Evolutionary conservation across 37 sponge, comb jelly and placozoan species (phyloP), one percentile per base, ranked within the genome.

Genomic region (Beroe ovata): DNA sequence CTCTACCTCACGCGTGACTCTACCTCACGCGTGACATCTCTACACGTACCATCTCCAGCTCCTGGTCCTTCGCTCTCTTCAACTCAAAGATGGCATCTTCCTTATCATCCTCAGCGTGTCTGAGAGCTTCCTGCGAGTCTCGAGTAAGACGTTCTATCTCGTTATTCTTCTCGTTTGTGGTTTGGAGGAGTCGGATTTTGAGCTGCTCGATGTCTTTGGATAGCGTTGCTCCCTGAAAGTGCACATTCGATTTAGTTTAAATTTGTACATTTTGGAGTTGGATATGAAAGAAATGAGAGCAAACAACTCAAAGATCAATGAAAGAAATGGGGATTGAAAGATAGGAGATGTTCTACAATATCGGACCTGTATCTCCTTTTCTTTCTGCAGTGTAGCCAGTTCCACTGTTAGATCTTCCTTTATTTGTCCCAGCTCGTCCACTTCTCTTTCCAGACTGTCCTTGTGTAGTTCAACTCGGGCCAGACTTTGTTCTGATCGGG

Each of bases 311-410:
- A 19, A 58, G 18, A 19, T 58, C 59, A 58, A 19, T n/a, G n/a
- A n/a, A n/a, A n/a, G n/a, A n/a, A n/a, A n/a, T n/a, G n/a, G n/a
- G n/a, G n/a, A n/a, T n/a, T n/a, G n/a, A n/a, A n/a, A n/a, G n/a
- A n/a, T n/a, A n/a, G n/a, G n/a, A n/a, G n/a, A n/a, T n/a, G n/a
- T n/a, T n/a, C n/a, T 26, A 20, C 4, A 25, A 62, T 62, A 20
- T 62, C 63, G 63, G 29, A 77, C 84, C 84, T 77, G 84, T 1
- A 77, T 77, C 54, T 77, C 84, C 84, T 77, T 77, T 54, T 77
- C 84, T 25, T 77, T 77, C 3, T 77, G 42, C 28, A 77, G 36
- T 23, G 54, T 36, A 28, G 84, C 84, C 84, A 77, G 84, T 54
- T 77, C 84, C n/a, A 77, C 84, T 3, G 84, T 77, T 4, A 77